Percentiles rank a stretch among this genome's conserved stretches.
Evolutionary conservation across 1,140 invertebrate genomes (phyloP).

Genomic region (Drosophila chauvacae): DNA sequence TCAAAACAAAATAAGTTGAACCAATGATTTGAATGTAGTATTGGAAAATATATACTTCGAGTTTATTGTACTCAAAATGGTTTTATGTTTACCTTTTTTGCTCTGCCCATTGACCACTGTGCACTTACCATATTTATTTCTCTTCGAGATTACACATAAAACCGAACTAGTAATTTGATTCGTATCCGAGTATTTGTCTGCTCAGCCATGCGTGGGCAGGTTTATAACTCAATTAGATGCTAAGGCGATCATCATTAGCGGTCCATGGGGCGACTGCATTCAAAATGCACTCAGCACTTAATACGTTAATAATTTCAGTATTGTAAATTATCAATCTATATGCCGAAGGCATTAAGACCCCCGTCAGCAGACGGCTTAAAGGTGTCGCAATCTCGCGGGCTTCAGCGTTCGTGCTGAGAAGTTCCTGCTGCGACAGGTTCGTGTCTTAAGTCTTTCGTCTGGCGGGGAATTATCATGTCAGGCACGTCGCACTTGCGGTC

Average conservation of each 20-base stretch:
- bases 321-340: slow-evolving; percentile 75
- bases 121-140: slow-evolving; percentile 2
- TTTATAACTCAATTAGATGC: slow-evolving; percentile 74
- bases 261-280: slow-evolving; percentile 35
- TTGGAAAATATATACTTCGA: no score
- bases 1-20: no score
- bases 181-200: slow-evolving; percentile 43
- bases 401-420: slow-evolving; percentile 39
- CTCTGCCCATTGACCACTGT: slow-evolving; percentile 13
- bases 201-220: slow-evolving; percentile 52
- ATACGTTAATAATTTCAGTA: slow-evolving; percentile 45
- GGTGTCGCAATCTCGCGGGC: slow-evolving; percentile 52
- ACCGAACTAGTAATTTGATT: slow-evolving; percentile 51
- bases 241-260: slow-evolving; percentile 69
- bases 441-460: slow-evolving; percentile 63
- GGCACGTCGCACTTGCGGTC: slow-evolving; percentile 69
- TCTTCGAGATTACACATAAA: slow-evolving; percentile 36
- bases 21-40: background rate
- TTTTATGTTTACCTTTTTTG: no score
- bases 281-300: slow-evolving; percentile 58
- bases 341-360: slow-evolving; percentile 60
- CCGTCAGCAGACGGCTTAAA: slow-evolving; percentile 50
- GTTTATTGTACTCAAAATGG: background rate
- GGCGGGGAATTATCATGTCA: slow-evolving; percentile 58
- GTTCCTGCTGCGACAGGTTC: slow-evolving; percentile 70